These are phyloP conservation scores for Pherbina coryleti DNA, from an alignment of 2,888 invertebrate species.

Conservation along the genomic window DNA sequence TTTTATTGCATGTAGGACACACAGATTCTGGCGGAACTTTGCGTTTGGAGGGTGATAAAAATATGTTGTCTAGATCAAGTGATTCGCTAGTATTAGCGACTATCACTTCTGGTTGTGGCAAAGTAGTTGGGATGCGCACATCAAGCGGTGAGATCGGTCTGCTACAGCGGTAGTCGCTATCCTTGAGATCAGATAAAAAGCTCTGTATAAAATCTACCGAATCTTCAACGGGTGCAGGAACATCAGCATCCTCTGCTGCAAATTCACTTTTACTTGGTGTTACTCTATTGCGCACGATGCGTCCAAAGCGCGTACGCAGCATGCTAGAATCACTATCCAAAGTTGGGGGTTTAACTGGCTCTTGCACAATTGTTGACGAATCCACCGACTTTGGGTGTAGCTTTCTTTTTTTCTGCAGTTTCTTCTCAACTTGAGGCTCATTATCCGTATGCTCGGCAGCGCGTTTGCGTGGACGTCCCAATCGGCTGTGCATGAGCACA, in stretches of 20 bases:
- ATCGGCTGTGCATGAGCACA: slow-evolving; percentile 45
- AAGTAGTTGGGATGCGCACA: not conserved
- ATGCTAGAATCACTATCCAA: not conserved
- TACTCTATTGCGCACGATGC: slow-evolving; percentile 48
- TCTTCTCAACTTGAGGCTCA: not conserved
- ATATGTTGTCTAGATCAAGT: not conserved
- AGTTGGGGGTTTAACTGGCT: not conserved
- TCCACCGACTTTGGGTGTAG: not conserved
- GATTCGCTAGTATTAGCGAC: not conserved
- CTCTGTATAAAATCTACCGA: slow-evolving; percentile 52
- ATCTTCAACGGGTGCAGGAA: slow-evolving; percentile 33
- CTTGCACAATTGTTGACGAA: not conserved
- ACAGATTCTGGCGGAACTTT: slow-evolving; percentile 61
- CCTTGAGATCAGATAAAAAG: slow-evolving; percentile 57
- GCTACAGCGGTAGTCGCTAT: slow-evolving; percentile 32
- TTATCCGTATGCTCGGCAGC: not conserved
- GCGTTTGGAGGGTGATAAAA: slow-evolving; percentile 43
- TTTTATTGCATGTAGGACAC: slow-evolving; percentile 66
- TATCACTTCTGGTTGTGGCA: not conserved
- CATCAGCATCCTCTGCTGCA: not conserved
- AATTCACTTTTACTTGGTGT: not conserved
- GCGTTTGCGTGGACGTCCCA: slow-evolving; percentile 56
- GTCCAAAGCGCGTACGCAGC: slow-evolving; percentile 59
- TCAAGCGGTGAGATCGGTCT: slow-evolving; percentile 36
- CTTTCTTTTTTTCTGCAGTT: slow-evolving; percentile 31